Base-by-base conservation (phyloP, 2,113 vertebrate genomes). In the Chascanopsetta lugubris region DNA sequence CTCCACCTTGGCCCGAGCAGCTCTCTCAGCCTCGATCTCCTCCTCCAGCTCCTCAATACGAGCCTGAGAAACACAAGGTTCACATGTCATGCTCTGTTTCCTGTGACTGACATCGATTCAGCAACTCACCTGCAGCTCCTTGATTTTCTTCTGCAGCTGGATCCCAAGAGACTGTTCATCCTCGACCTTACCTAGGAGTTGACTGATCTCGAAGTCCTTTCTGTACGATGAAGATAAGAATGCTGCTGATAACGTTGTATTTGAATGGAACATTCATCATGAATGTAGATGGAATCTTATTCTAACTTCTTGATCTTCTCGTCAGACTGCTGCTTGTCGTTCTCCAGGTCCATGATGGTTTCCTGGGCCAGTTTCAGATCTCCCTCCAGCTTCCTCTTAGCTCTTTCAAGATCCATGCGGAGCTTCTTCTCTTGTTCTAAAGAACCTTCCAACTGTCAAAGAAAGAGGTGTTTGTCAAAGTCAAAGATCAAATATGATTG, bases 381-480 rank as follows among this genome's bases (percentile, higher is more conserved):
- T 34, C 88, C 87, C 53, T 91, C 83, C 4, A 91, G 77, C 66
- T 90, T 90, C 13, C 86, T 85, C 58, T 89, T 90, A 1, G 82
- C 89, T 82, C 92, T 76, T 68, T 95, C 93, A 61, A 95, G 92
- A 47, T 96, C 94, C 85, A 94, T 78, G 2, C 91, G 89, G 0
- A 93, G 85, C 77, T 95, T 96, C 85, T 90, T 95, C 71, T 96
- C 95, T 69, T 95, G 93, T 72, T 96, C 94, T n/a, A 96, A 72
- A 17, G 94, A 93, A 42, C 86, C 93, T 87, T 96, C 94, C 72
- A 93, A 81, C 94, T 96, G n/a, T 61, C 3, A 40, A 8, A 0
- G 1, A 57, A 24, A 49, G 1, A 26, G 2, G 17, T 20, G 2
- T 49, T 61, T 30, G 2, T 12, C 3, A 9, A 22, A 17, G 38